Percentiles rank a stretch among this genome's conserved stretches.
Conservation (phyloP, 2,888 invertebrate genomes). For the Sarcophaga caerulescens region DNA sequence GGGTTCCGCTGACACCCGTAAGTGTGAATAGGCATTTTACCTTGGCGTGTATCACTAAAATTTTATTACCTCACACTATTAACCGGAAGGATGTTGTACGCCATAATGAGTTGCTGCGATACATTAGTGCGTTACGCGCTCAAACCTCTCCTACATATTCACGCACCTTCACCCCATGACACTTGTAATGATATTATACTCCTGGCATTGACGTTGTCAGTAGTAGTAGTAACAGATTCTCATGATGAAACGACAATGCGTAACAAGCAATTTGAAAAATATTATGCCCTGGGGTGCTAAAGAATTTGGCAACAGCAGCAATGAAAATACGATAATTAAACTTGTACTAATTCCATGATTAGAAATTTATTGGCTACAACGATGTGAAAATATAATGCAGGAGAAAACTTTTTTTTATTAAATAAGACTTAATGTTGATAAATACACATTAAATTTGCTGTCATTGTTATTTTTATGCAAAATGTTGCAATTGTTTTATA, state of each 20-base stretch:
- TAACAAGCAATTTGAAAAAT: slow-evolving; percentile 47
- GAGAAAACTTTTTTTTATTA: no score
- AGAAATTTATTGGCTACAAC: no score
- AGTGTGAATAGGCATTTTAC: slow-evolving; percentile 62
- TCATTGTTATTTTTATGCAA: no score
- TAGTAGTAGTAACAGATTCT: slow-evolving; percentile 18
- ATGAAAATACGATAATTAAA: background rate
- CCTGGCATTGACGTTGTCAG: no score
- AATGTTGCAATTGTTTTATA: no score
- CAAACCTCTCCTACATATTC: background rate
- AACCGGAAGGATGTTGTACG: slow-evolving; percentile 55
- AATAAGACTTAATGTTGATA: no score
- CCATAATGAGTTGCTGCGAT: slow-evolving; percentile 38
- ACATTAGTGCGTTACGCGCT: background rate
- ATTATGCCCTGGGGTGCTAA: slow-evolving; percentile 38
- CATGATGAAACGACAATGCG: slow-evolving; percentile 39
- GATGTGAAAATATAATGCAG: no score
- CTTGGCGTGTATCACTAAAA: slow-evolving; percentile 36
- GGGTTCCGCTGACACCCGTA: slow-evolving; percentile 56
- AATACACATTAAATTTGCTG: no score
- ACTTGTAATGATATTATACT: no score
- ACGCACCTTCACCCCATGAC: background rate
- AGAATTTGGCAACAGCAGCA: background rate
- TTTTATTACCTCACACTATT: slow-evolving; percentile 51
- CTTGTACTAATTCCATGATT: no score